A percentile compares a stretch with the other conserved stretches of the same genome.
Conservation (phyloP, 1,140 invertebrate species). For the Macrotrachela quadricornifera region DNA sequence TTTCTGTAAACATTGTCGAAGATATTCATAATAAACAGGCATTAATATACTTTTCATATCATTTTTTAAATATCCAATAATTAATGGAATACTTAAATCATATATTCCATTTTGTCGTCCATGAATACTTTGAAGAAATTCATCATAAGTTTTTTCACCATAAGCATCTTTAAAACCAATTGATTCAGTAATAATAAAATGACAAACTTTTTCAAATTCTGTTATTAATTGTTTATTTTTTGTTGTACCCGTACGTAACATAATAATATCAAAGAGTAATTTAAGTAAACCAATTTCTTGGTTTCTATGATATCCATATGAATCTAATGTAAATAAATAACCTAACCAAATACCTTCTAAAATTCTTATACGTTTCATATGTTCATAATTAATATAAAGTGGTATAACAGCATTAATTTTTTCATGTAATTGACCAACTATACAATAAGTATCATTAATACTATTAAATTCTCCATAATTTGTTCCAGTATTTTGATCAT, state of each 20-base stretch:
- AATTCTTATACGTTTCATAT: conserved; percentile 2
- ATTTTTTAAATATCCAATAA: not conserved
- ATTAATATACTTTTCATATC: conserved; percentile 3
- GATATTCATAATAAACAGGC: conserved; percentile 1
- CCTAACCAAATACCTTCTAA: conserved; percentile 3
- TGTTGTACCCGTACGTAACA: not conserved
- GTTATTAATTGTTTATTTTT: not conserved
- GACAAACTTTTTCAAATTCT: not conserved
- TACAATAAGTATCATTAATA: not conserved
- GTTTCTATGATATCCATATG: conserved; percentile 2
- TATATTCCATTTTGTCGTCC: not conserved
- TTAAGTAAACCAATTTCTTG: conserved; percentile 3
- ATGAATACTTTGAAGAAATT: not conserved
- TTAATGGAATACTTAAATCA: conserved; percentile 4
- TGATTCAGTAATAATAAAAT: not conserved
- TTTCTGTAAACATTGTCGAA: not conserved
- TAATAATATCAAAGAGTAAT: conserved; percentile 1
- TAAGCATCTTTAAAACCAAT: not conserved
- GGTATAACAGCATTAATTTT: conserved; percentile 1
- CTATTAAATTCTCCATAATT: not conserved
- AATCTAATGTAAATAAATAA: not conserved
- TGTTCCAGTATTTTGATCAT: not conserved
- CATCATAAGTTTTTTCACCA: conserved; percentile 2
- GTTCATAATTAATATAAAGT: conserved; percentile 4
- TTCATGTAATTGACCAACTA: not conserved